phyloP scores from a whole-genome alignment of 1,140 invertebrate species.

The Glossosoma conforme region DNA sequence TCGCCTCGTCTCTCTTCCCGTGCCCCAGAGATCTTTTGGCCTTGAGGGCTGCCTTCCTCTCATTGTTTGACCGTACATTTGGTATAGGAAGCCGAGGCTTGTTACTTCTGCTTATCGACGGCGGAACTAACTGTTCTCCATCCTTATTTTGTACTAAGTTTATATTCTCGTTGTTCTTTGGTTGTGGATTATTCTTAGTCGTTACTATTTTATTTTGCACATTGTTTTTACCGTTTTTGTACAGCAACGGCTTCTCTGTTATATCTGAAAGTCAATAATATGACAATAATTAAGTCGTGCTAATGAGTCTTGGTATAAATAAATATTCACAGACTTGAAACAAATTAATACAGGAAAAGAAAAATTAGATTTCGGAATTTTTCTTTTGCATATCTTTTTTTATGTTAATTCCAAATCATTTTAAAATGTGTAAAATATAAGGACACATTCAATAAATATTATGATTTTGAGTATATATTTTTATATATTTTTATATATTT shows the following conservation, averaged over 20 bases:
- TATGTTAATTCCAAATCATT: too few species aligned
- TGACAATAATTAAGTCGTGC: background rate
- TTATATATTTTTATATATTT: background rate
- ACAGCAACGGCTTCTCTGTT: constrained; percentile 25
- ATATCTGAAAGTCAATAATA: constrained; percentile 20
- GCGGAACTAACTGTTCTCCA: constrained; percentile 13
- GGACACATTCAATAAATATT: too few species aligned
- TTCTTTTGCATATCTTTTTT: too few species aligned
- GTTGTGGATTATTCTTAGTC: constrained; percentile 26
- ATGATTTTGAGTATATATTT: too few species aligned
- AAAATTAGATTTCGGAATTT: too few species aligned
- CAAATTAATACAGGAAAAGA: too few species aligned
- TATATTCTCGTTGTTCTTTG: constrained; percentile 27
- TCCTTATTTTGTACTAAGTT: constrained; percentile 26
- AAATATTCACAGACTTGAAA: too few species aligned
- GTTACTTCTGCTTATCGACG: constrained; percentile 22
- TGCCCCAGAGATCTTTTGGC: constrained; percentile 6
- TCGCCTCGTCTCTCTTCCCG: constrained; percentile 6
- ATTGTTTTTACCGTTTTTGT: constrained; percentile 15
- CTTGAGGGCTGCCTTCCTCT: constrained; percentile 1
- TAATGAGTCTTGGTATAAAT: background rate
- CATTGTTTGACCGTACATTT: background rate
- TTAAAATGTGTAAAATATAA: too few species aligned
- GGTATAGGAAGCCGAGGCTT: constrained; percentile 16
- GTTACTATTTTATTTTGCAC: constrained; percentile 17